These are phyloP conservation scores for Cephus cinctus DNA, from an alignment of 1,140 invertebrate species.

Conservation along the genomic window DNA sequence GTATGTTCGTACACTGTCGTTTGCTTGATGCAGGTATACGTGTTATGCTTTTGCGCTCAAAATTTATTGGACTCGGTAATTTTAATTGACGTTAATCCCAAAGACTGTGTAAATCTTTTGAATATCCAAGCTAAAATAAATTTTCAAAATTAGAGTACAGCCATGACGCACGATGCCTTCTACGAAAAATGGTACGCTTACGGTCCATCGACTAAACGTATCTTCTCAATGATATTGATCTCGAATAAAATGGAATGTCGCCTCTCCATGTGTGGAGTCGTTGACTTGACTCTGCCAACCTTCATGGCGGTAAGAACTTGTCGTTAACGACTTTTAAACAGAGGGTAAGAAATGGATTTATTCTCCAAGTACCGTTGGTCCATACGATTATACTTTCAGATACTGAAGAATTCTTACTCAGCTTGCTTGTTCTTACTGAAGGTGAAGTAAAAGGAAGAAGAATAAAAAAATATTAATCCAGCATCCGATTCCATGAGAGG, in stretches of 20 bases:
- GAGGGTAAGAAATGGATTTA: not conserved
- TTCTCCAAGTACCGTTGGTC: too few species aligned
- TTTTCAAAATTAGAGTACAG: slow-evolving; percentile 14
- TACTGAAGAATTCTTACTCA: slow-evolving; percentile 23
- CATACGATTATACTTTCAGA: slow-evolving; percentile 16
- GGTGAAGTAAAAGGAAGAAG: slow-evolving; percentile 7
- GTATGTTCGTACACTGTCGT: slow-evolving; percentile 14
- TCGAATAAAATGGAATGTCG: slow-evolving; percentile 17
- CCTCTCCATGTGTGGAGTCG: slow-evolving; percentile 6
- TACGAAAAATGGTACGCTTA: slow-evolving; percentile 18
- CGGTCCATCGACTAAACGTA: not conserved
- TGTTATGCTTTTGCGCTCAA: slow-evolving; percentile 29
- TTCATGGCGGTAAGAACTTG: slow-evolving; percentile 15
- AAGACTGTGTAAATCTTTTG: not conserved
- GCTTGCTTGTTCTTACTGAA: slow-evolving; percentile 16
- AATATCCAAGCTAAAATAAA: slow-evolving; percentile 7
- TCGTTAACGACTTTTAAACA: not conserved
- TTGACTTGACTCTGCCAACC: slow-evolving; percentile 20
- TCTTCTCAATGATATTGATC: slow-evolving; percentile 7
- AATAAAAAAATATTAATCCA: slow-evolving; percentile 8
- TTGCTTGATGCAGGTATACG: slow-evolving; percentile 23
- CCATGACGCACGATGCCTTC: slow-evolving; percentile 17
- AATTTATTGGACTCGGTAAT: slow-evolving; percentile 28
- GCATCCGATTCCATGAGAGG: too few species aligned
- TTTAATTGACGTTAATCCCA: not conserved